Evolutionary conservation across 92 coral and sea anemone genomes (phyloP), one percentile per base, ranked within the genome.

Genomic region (Heliopora coerulea): DNA sequence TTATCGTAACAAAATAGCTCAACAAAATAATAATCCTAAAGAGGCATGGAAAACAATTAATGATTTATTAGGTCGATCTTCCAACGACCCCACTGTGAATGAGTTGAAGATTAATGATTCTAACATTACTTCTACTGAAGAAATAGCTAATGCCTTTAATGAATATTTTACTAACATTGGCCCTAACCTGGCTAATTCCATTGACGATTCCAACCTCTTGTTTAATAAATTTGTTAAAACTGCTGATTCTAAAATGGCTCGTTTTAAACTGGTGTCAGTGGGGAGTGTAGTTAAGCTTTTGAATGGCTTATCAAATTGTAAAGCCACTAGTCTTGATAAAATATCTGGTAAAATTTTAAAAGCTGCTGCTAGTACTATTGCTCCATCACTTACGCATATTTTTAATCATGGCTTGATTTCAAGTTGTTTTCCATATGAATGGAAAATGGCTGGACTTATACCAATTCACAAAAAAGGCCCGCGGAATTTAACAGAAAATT

Each of bases 331-430:
- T 2, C 69, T 62, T 35, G 48, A 62, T 37, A 62, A 32, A 62
- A 25, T 25, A 28, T 41, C 69, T 35, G 49, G 52, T 6, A 15
- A 15, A 15, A 46, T 46, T 8, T 46, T 46, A 46, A 46, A 46
- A 37, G n/a, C 42, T 37, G 42, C 42, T 4, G 42, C 42, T 37
- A 4, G 6, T 37, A 78, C 80, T 74, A 84, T 84, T 66, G 59
- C 89, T 28, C 59, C 65, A 41, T 81, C 83, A 8, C 68, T 85
- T n/a, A 74, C 89, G 5, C 39, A 65, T 49, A 75, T 84, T 13
- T 61, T 65, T 49, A 80, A 84, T 75, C 54, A 66, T 20, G 73
- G 82, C 21, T 74, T 84, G 7, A 48, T 60, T 28, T 54, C 68
- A 15, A 18, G 75, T 1, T 9, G 26, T 49, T 83, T 83, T 60